A percentile compares a stretch with the other conserved stretches of the same genome.
Evolutionary conservation across 1,140 invertebrate genomes (phyloP).

Genomic region (Nomia melanderi): DNA sequence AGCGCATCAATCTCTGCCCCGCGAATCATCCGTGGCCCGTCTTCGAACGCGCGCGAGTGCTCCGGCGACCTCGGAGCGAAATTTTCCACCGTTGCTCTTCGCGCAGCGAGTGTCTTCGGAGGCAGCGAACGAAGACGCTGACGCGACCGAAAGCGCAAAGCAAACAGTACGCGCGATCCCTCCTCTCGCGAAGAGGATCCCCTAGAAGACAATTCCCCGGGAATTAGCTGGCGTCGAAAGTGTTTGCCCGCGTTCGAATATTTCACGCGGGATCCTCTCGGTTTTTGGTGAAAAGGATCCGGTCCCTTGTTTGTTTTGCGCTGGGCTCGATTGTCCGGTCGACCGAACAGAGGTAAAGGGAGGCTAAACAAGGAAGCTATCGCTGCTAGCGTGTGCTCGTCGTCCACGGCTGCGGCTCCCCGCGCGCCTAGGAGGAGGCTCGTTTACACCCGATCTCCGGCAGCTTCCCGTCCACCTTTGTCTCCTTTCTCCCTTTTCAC

Average conservation of each 20-base stretch:
- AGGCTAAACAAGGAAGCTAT: conserved; percentile 46
- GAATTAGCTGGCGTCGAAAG: conserved; percentile 12
- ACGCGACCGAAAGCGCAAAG: too few species aligned
- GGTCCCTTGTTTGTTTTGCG: conserved; percentile 46
- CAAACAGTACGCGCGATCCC: too few species aligned
- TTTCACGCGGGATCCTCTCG: not conserved
- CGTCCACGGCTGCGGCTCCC: too few species aligned
- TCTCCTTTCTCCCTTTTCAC: conserved; percentile 10
- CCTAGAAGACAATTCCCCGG: not conserved
- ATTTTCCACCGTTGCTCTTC: too few species aligned
- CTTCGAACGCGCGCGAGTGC: not conserved
- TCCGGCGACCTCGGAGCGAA: too few species aligned
- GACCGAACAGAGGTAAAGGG: conserved; percentile 41
- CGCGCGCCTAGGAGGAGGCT: not conserved
- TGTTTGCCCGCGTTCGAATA: conserved; percentile 19
- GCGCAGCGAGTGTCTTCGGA: too few species aligned
- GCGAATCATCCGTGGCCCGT: conserved; percentile 47
- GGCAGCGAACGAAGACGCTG: too few species aligned
- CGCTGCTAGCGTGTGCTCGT: conserved; percentile 7
- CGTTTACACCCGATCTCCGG: conserved; percentile 57
- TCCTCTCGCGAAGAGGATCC: not conserved
- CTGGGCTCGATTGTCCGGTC: conserved; percentile 33
- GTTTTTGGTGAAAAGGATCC: conserved; percentile 40
- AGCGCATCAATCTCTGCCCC: conserved; percentile 57
- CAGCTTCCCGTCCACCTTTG: conserved; percentile 35